These are phyloP conservation scores for Tonatia bakeri DNA, from an alignment of 2,113 vertebrate genomes.

Conservation along the genomic window DNA sequence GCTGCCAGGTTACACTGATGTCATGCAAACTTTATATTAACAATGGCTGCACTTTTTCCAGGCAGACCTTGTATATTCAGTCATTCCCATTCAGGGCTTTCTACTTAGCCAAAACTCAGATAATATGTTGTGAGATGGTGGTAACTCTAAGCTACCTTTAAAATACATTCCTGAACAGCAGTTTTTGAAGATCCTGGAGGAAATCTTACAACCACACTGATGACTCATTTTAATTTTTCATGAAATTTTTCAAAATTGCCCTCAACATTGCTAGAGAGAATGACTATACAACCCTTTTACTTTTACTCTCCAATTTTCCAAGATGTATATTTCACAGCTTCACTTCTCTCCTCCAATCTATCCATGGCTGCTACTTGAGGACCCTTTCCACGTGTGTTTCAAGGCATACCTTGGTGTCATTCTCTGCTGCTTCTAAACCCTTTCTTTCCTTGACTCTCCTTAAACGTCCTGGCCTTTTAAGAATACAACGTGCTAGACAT, in stretches of 20 bases:
- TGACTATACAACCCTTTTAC: neutral
- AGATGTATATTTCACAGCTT: neutral
- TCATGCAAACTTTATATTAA: too few species aligned
- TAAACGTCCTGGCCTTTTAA: neutral
- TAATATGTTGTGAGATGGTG: neutral
- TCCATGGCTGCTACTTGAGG: neutral
- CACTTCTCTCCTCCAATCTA: neutral
- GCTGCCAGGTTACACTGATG: too few species aligned
- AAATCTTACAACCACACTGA: neutral
- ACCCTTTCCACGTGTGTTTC: rapidly evolving
- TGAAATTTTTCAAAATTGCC: neutral
- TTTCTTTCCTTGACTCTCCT: neutral
- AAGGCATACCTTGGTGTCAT: neutral
- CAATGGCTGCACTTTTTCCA: too few species aligned
- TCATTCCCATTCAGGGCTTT: neutral
- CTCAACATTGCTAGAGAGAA: neutral
- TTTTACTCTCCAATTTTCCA: neutral
- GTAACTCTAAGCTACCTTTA: neutral
- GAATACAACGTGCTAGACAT: neutral
- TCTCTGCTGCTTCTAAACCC: neutral
- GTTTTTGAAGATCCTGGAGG: neutral
- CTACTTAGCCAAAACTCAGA: neutral
- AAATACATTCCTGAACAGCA: neutral
- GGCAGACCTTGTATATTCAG: neutral
- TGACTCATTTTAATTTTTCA: neutral